Evolutionary conservation across 2,113 vertebrate genomes (phyloP).

Genomic region (Manacus vitellinus): DNA sequence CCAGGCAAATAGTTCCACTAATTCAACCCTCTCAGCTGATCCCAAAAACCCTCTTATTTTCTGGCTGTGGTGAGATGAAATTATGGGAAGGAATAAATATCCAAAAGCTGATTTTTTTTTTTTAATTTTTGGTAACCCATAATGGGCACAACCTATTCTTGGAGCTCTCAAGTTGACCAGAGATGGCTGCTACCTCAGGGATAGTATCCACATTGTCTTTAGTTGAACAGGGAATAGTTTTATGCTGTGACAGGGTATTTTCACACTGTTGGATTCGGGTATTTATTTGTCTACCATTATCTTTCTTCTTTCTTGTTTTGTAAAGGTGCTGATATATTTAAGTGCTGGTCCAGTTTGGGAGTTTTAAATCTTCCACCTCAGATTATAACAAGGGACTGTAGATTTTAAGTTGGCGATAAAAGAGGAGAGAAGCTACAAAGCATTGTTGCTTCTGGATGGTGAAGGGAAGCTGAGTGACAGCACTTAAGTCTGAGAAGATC

Average conservation of each 20-base stretch:
- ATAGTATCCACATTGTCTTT: slow-evolving; percentile 65
- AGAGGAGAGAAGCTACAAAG: not conserved
- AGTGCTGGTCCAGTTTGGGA: slow-evolving; percentile 41
- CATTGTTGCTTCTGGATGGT: not conserved
- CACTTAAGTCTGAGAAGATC: not conserved
- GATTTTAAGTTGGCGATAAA: not conserved
- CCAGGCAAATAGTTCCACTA: not conserved
- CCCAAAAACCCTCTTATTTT: not conserved
- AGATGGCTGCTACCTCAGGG: slow-evolving; percentile 75
- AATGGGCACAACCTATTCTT: not conserved
- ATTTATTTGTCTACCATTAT: slow-evolving; percentile 8
- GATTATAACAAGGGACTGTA: not conserved
- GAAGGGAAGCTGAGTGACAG: slow-evolving; percentile 15
- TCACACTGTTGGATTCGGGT: slow-evolving; percentile 23
- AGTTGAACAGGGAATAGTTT: slow-evolving; percentile 49
- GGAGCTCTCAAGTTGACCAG: slow-evolving; percentile 5
- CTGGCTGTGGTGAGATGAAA: not conserved
- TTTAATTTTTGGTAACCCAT: not conserved
- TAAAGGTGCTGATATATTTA: not conserved
- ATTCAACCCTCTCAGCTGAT: not conserved
- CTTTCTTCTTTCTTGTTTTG: slow-evolving; percentile 14
- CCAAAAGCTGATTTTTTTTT: not conserved
- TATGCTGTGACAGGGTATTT: slow-evolving; percentile 53
- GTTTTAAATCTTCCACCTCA: not conserved
- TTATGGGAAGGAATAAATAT: not conserved